phyloP scores from a whole-genome alignment of 1,140 invertebrate species.

The Pollicipes pollicipes region DNA sequence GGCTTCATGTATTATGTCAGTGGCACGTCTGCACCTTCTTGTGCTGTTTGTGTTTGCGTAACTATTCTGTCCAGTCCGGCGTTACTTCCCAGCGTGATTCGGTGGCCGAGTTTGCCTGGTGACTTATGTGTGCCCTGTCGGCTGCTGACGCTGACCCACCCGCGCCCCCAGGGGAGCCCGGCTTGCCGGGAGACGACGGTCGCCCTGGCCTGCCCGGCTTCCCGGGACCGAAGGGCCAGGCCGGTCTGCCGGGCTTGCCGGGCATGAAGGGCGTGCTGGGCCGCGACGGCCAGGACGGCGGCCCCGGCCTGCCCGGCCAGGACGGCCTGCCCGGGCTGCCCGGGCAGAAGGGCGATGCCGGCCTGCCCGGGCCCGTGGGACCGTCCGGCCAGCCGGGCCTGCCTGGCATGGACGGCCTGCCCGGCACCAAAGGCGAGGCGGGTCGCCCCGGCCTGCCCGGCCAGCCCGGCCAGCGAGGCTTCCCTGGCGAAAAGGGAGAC shows the following conservation, averaged over 20 bases:
- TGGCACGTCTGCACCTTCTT: too few species aligned
- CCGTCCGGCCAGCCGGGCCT: slow-evolving; percentile 35
- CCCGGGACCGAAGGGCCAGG: slow-evolving; percentile 24
- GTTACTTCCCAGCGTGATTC: too few species aligned
- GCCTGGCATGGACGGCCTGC: slow-evolving; percentile 33
- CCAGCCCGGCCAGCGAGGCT: slow-evolving; percentile 23
- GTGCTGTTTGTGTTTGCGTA: too few species aligned
- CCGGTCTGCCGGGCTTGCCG: slow-evolving; percentile 37
- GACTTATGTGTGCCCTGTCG: too few species aligned
- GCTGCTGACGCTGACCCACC: too few species aligned
- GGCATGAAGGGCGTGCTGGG: slow-evolving; percentile 40
- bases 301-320: slow-evolving; percentile 40
- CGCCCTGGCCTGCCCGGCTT: slow-evolving; percentile 21
- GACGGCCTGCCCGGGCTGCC: slow-evolving; percentile 32
- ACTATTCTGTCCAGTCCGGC: too few species aligned
- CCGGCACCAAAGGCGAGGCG: slow-evolving; percentile 41
- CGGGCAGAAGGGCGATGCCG: slow-evolving; percentile 33
- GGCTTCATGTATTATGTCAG: too few species aligned
- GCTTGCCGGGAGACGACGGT: slow-evolving; percentile 34
- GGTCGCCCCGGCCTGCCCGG: slow-evolving; percentile 23
- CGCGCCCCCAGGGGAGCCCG: slow-evolving; percentile 33
- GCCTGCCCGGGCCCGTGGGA: slow-evolving; percentile 53
- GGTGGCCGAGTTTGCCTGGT: too few species aligned
- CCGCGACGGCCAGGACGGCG: slow-evolving; percentile 36
- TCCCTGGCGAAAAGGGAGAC: slow-evolving; percentile 27